Percentiles rank a stretch among this genome's conserved stretches.
These are phyloP conservation scores for Chloropsis cyanopogon DNA, from an alignment of 2,113 vertebrate species.

Conservation along the genomic window DNA sequence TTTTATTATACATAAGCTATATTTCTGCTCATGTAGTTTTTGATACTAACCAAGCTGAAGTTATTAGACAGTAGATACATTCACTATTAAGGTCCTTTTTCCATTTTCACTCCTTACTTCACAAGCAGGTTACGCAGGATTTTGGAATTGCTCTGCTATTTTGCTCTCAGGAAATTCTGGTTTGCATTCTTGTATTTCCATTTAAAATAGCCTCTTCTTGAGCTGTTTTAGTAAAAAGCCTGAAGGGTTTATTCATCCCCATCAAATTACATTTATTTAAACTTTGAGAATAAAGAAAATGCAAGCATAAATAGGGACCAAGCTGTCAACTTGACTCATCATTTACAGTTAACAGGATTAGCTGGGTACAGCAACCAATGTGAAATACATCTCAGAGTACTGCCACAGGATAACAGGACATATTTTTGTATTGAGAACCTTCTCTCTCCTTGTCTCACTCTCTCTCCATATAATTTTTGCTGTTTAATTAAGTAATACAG, in stretches of 20 bases:
- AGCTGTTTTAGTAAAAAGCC: conserved; percentile 11
- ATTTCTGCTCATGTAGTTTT: neutral
- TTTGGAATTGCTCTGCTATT: neutral
- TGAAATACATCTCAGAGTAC: neutral
- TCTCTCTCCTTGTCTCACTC: neutral
- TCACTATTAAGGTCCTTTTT: neutral
- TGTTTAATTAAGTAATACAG: neutral
- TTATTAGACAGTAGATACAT: neutral
- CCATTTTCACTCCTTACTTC: neutral
- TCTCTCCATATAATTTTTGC: neutral
- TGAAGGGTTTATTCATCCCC: conserved; percentile 40
- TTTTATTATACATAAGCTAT: neutral
- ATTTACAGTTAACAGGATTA: conserved; percentile 34
- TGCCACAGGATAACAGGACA: neutral
- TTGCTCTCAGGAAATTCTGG: conserved; percentile 16
- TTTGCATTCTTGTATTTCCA: neutral
- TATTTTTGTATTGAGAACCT: neutral
- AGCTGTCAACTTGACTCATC: conserved; percentile 57
- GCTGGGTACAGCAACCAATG: neutral
- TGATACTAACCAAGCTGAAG: neutral
- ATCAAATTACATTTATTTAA: conserved; percentile 70
- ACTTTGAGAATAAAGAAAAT: conserved; percentile 49
- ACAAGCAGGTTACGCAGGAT: neutral
- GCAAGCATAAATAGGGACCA: conserved; percentile 50
- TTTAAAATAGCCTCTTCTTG: conserved; percentile 30